These are phyloP conservation scores for Xestoiulus laeticollis DNA, from an alignment of 2,888 invertebrate species.

Conservation along the genomic window DNA sequence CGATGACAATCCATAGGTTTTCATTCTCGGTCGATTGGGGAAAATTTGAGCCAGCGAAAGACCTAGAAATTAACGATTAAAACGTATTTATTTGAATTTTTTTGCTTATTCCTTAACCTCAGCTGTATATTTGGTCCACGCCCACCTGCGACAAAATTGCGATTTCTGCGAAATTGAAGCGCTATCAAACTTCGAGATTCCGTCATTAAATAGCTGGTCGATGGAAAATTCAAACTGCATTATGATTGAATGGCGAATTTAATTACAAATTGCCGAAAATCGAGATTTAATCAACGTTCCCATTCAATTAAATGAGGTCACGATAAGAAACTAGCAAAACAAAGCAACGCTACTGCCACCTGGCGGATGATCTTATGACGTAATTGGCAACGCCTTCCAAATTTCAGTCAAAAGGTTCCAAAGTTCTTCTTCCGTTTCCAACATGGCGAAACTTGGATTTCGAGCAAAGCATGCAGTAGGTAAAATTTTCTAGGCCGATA, in stretches of 20 bases:
- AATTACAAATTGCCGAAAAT: not conserved
- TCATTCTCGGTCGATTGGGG: not conserved
- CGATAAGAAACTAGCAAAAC: not conserved
- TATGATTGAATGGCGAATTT: not conserved
- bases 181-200: slow-evolving; percentile 48
- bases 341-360: not conserved
- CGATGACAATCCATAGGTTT: slow-evolving; percentile 49
- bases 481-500: too few species aligned
- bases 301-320: not conserved
- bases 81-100: not conserved
- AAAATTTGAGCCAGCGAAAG: not conserved
- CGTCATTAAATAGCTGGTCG: slow-evolving; percentile 42
- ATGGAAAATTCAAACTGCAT: slow-evolving; percentile 53
- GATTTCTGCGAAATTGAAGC: not conserved
- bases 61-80: not conserved
- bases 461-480: too few species aligned
- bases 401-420: too few species aligned
- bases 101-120: not conserved
- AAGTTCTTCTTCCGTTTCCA: too few species aligned
- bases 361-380: too few species aligned
- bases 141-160: slow-evolving; percentile 31
- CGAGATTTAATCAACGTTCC: not conserved
- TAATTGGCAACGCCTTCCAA: too few species aligned
- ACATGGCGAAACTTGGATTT: too few species aligned
- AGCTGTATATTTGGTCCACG: not conserved